Percentiles rank a stretch among this genome's conserved stretches.
These are phyloP conservation scores for Euplagia quadripunctaria DNA, from an alignment of 2,888 invertebrate species.

Conservation along the genomic window DNA sequence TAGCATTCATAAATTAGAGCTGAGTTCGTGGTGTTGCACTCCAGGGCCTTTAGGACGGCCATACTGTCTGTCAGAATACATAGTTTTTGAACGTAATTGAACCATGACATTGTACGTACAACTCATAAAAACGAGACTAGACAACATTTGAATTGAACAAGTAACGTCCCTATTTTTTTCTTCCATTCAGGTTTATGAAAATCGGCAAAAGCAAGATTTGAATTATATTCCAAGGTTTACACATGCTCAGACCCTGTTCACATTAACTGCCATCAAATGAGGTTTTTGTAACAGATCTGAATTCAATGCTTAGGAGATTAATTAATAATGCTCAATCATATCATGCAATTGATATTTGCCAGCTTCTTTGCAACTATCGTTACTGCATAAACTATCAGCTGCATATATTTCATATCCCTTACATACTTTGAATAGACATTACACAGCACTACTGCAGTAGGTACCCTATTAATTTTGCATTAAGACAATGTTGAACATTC, in stretches of 20 bases:
- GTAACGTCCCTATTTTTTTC: not conserved
- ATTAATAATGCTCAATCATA: not conserved
- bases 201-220: not conserved
- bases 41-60: too few species aligned
- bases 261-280: too few species aligned
- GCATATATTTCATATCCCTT: constrained; percentile 7
- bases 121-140: not conserved
- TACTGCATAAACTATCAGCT: constrained; percentile 3
- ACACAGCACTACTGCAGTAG: constrained; percentile 6
- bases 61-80: too few species aligned
- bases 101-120: too few species aligned
- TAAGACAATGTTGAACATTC: constrained; percentile 29
- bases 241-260: too few species aligned
- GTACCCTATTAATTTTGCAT: constrained; percentile 28
- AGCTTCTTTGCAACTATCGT: not conserved
- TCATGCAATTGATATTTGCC: not conserved
- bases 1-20: too few species aligned
- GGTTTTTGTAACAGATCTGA: too few species aligned
- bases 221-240: not conserved
- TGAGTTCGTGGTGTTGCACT: too few species aligned
- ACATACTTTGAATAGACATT: constrained; percentile 6
- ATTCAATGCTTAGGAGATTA: not conserved
- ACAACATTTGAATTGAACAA: not conserved
- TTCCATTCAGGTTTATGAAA: not conserved
- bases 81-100: too few species aligned